A percentile compares a stretch with the other conserved stretches of the same genome.
phyloP scores from a whole-genome alignment of 2,888 invertebrate species.

The Bembecia ichneumoniformis region DNA sequence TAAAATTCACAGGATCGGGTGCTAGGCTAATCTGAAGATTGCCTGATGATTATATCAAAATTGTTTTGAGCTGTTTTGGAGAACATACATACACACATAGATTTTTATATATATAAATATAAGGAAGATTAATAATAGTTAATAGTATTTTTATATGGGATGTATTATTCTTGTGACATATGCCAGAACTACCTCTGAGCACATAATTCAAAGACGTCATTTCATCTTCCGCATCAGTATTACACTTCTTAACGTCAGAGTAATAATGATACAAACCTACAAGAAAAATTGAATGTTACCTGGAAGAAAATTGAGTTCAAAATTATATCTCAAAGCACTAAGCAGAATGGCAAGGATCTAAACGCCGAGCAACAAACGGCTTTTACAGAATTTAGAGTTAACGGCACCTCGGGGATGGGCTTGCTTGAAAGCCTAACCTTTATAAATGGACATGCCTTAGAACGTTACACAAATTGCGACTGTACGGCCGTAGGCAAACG shows the following conservation, averaged over 20 bases:
- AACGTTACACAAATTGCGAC: too few species aligned
- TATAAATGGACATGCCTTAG: neutral
- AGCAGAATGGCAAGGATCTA: constrained; percentile 19
- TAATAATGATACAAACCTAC: neutral
- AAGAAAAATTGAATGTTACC: neutral
- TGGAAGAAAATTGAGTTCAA: neutral
- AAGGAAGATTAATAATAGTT: too few species aligned
- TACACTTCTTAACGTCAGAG: neutral
- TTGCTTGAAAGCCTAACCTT: constrained; percentile 1
- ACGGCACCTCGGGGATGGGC: constrained; percentile 27
- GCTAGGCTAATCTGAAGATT: too few species aligned
- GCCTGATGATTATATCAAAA: too few species aligned
- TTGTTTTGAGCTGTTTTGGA: too few species aligned
- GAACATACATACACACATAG: too few species aligned
- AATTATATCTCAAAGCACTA: constrained; percentile 1
- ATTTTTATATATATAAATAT: too few species aligned
- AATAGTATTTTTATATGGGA: too few species aligned
- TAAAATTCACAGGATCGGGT: too few species aligned
- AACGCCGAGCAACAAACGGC: constrained; percentile 22
- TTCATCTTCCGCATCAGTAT: neutral
- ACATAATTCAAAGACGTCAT: neutral
- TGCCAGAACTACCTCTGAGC: neutral
- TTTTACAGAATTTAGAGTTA: constrained; percentile 32
- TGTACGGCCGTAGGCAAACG: too few species aligned
- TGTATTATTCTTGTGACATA: too few species aligned